phyloP scores from a whole-genome alignment of 2,797 vertebrate species.

The Dendrocincla fuliginosa region DNA sequence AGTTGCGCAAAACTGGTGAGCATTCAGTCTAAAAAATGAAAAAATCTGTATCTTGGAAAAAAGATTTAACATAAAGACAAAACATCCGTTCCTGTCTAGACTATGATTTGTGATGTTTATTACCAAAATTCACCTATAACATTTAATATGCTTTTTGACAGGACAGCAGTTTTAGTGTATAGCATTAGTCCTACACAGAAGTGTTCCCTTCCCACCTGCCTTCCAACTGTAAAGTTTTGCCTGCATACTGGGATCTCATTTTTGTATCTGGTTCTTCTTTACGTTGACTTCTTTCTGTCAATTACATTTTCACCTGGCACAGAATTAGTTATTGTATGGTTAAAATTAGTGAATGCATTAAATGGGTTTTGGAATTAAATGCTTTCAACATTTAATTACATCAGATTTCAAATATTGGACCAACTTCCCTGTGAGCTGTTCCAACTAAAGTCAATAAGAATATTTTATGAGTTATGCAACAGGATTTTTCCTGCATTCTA shows the following conservation, averaged over 20 bases:
- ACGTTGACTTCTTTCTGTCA: neutral
- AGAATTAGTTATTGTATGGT: neutral
- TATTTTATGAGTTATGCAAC: constrained; percentile 4
- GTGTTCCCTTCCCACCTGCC: neutral
- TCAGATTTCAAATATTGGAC: constrained; percentile 42
- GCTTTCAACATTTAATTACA: neutral
- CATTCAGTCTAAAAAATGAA: neutral
- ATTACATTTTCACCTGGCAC: neutral
- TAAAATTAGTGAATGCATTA: neutral
- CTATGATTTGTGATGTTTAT: neutral
- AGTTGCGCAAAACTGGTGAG: neutral
- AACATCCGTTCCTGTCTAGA: neutral
- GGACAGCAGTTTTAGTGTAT: neutral
- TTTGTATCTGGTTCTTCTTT: neutral
- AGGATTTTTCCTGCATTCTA: neutral
- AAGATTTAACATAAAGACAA: neutral
- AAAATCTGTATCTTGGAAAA: neutral
- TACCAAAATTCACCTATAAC: neutral
- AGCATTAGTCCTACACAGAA: neutral
- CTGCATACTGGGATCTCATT: neutral
- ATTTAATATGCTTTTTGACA: neutral
- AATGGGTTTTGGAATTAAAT: constrained; percentile 1
- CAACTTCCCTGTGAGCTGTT: neutral
- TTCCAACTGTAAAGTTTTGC: neutral
- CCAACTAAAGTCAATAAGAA: neutral